phyloP scores from a whole-genome alignment of 1,140 invertebrate species.

The Aricia agestis region DNA sequence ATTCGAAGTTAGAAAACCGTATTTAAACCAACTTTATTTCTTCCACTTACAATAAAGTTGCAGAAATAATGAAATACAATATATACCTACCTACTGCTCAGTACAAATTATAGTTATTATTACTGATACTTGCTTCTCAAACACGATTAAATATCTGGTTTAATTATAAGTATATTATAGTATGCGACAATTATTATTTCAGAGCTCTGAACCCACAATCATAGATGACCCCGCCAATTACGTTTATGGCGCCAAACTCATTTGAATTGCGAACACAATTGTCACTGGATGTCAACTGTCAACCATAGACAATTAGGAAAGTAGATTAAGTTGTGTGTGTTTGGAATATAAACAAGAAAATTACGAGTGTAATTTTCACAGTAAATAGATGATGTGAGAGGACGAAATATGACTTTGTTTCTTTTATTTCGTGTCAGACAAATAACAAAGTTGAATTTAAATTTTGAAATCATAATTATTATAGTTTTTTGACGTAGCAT shows the following conservation, averaged over 20 bases:
- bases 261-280: slow-evolving; percentile 12
- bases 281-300: slow-evolving; percentile 13
- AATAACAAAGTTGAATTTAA: too few relatives aligned
- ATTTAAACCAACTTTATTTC: too few relatives aligned
- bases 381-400: too few relatives aligned
- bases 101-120: too few relatives aligned
- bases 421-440: too few relatives aligned
- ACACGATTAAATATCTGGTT: neutral
- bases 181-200: slow-evolving; percentile 13
- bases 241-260: slow-evolving; percentile 12
- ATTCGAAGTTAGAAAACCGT: too few relatives aligned
- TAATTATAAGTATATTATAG: neutral
- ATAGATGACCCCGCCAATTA: neutral
- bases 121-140: too few relatives aligned
- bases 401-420: too few relatives aligned
- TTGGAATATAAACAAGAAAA: neutral
- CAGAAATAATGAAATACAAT: neutral
- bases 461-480: too few relatives aligned
- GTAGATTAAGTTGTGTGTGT: neutral
- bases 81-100: too few relatives aligned
- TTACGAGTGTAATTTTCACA: neutral
- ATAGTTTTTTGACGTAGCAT: too few relatives aligned
- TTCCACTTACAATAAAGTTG: too few relatives aligned
- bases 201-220: neutral
- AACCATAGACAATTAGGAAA: slow-evolving; percentile 11